Evolutionary conservation across 1,140 invertebrate species (phyloP).

Genomic region (Papilio polytes): DNA sequence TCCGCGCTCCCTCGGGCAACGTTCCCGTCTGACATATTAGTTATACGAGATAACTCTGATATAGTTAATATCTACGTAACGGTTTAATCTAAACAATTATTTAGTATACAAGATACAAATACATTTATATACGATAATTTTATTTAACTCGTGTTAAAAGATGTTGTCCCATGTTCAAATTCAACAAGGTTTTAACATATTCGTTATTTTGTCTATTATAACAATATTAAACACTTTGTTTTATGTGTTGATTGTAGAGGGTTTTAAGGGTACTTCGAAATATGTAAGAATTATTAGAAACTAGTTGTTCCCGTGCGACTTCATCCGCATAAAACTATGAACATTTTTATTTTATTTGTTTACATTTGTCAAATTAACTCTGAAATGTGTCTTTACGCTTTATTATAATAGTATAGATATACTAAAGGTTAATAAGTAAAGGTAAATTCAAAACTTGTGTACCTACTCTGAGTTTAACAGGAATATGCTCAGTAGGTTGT

Average conservation of each 20-base stretch:
- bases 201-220: not conserved
- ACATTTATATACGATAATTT: too few species aligned
- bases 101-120: not conserved
- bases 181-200: too few species aligned
- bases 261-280: too few species aligned
- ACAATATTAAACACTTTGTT: not conserved
- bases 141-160: not conserved
- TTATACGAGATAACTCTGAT: slow-evolving; percentile 8
- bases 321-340: too few species aligned
- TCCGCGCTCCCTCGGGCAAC: not conserved
- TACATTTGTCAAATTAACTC: too few species aligned
- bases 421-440: not conserved
- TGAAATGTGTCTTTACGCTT: too few species aligned
- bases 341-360: too few species aligned
- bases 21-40: slow-evolving; percentile 13
- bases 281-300: too few species aligned
- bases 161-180: too few species aligned
- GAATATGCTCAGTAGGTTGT: not conserved
- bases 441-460: not conserved
- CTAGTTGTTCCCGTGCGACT: too few species aligned
- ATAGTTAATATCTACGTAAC: not conserved
- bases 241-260: too few species aligned
- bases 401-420: not conserved
- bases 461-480: not conserved
- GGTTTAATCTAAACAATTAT: not conserved